phyloP scores from a whole-genome alignment of 1,140 invertebrate genomes.

The Planococcus citri region DNA sequence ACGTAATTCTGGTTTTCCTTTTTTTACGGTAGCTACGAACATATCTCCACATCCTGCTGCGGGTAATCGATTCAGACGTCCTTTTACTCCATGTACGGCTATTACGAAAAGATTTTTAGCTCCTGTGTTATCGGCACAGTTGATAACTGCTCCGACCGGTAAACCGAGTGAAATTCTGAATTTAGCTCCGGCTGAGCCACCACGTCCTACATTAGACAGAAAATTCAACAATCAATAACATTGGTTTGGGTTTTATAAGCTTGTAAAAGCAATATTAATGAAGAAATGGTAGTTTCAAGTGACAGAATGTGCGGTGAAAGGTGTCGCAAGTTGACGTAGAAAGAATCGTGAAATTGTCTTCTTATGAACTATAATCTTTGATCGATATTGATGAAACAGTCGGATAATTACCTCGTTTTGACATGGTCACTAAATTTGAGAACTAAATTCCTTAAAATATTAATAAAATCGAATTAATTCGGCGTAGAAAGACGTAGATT shows the following conservation, averaged over 20 bases:
- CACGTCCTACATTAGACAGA: conserved; percentile 68
- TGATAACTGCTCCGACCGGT: conserved; percentile 97
- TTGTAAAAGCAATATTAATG: too few relatives aligned
- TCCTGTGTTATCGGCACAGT: conserved; percentile 98
- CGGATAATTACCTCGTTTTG: not conserved
- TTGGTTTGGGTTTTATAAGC: too few relatives aligned
- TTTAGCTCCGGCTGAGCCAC: conserved; percentile 98
- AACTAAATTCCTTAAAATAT: too few relatives aligned
- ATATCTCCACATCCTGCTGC: conserved; percentile 96
- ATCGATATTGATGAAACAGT: not conserved
- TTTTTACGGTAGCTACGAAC: conserved; percentile 98
- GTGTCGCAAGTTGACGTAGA: too few relatives aligned
- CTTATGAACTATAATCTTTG: too few relatives aligned
- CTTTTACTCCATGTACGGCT: conserved; percentile 95
- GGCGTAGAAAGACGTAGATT: too few relatives aligned
- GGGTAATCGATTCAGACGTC: conserved; percentile 86
- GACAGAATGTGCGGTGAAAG: too few relatives aligned
- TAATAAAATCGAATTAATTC: too few relatives aligned
- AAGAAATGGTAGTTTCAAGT: too few relatives aligned
- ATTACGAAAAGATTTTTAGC: conserved; percentile 99
- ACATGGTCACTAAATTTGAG: not conserved
- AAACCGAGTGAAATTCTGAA: conserved; percentile 98
- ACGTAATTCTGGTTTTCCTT: conserved; percentile 96
- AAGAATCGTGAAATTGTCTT: too few relatives aligned
- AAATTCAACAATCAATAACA: too few relatives aligned